phyloP scores from a whole-genome alignment of 2,113 vertebrate genomes.

The Ornithorhynchus anatinus region DNA sequence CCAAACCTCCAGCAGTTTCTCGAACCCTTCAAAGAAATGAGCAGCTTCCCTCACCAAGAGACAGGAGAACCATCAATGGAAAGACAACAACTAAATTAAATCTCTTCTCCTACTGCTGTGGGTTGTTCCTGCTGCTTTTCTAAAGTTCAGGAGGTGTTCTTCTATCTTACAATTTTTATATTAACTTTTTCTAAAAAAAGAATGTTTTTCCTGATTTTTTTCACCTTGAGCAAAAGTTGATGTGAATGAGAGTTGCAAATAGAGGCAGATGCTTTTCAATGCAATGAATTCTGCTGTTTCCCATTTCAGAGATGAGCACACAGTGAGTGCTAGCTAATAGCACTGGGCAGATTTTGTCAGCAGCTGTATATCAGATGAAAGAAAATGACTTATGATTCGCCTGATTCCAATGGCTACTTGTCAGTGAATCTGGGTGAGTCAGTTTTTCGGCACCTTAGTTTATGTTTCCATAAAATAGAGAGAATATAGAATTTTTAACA shows the following conservation, averaged over 20 bases:
- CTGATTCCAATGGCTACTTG: too few species aligned
- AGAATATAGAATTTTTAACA: too few species aligned
- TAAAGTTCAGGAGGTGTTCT: too few species aligned
- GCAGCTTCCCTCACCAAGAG: conserved; percentile 90
- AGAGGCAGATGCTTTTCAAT: conserved; percentile 65
- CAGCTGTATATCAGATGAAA: too few species aligned
- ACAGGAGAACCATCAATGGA: conserved; percentile 82
- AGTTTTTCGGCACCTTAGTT: too few species aligned
- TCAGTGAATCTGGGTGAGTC: too few species aligned
- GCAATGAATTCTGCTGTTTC: conserved; percentile 85
- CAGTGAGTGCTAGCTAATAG: conserved; percentile 96
- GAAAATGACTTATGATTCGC: too few species aligned
- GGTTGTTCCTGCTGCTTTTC: background rate
- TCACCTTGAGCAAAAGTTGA: too few species aligned
- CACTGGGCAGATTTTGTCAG: conserved; percentile 98
- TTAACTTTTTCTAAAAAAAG: conserved; percentile 25
- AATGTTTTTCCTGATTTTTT: background rate
- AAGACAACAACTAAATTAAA: conserved; percentile 63
- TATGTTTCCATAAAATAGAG: too few species aligned
- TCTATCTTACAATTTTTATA: conserved; percentile 3
- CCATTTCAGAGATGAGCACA: conserved; percentile 91
- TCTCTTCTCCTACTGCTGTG: conserved; percentile 37
- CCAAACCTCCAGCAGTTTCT: conserved; percentile 95
- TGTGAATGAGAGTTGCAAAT: too few species aligned
- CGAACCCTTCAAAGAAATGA: conserved; percentile 95